Evolutionary conservation across 2,797 vertebrate species (phyloP).

Genomic region (Anableps anableps): DNA sequence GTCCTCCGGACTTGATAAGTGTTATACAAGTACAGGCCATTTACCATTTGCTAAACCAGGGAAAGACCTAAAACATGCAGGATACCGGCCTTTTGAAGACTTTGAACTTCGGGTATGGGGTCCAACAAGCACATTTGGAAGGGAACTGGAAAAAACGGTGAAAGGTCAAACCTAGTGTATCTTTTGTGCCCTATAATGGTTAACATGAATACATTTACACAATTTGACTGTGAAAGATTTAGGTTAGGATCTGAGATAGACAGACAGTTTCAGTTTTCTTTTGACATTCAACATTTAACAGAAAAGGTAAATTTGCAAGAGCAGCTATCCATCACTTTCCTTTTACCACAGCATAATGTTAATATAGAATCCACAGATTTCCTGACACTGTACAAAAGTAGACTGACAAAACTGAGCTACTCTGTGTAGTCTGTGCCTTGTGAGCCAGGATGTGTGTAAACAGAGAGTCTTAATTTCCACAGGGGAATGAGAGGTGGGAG

Average conservation of each 20-base stretch:
- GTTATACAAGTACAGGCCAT: no score
- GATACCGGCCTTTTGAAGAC: not conserved
- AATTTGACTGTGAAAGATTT: not conserved
- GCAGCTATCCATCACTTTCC: constrained; percentile 5
- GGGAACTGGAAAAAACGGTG: not conserved
- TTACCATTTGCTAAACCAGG: not conserved
- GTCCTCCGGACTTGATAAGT: no score
- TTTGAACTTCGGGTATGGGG: no score
- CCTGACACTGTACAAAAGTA: constrained; percentile 56
- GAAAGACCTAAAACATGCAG: not conserved
- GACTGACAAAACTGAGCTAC: constrained; percentile 58
- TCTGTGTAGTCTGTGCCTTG: constrained; percentile 66
- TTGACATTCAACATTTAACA: not conserved
- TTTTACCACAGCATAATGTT: constrained; percentile 52
- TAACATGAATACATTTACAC: not conserved
- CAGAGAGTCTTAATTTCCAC: constrained; percentile 80
- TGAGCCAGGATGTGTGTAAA: constrained; percentile 78
- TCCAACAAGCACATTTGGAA: not conserved
- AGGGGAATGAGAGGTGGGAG: constrained; percentile 57
- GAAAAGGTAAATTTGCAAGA: constrained; percentile 2
- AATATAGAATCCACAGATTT: constrained; percentile 31
- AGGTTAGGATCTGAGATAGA: not conserved
- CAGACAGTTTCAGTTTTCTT: not conserved
- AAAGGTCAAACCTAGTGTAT: not conserved
- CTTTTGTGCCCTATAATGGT: not conserved